Conservation (phyloP, 1,140 invertebrate species). For the Drosophila tristis region DNA sequence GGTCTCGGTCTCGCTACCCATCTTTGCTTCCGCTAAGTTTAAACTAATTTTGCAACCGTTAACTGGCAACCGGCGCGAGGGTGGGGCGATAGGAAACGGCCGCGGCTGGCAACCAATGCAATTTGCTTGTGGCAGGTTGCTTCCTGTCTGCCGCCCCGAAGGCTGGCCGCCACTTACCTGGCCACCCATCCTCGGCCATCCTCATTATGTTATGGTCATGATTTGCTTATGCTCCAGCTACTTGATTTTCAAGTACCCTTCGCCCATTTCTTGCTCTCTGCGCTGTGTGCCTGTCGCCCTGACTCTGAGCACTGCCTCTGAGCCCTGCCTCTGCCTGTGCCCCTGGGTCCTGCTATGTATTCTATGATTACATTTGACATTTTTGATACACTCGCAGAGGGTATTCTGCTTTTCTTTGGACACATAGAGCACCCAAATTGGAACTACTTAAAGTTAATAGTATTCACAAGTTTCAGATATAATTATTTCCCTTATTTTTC, state of each 20-base stretch:
- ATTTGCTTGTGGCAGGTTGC: constrained; percentile 67
- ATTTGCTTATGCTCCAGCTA: constrained; percentile 66
- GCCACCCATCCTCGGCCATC: background rate
- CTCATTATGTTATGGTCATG: constrained; percentile 71
- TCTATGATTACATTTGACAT: constrained; percentile 37
- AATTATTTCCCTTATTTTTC: too few relatives aligned
- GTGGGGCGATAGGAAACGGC: background rate
- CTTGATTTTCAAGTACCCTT: constrained; percentile 60
- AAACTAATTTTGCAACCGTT: constrained; percentile 80
- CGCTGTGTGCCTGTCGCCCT: background rate
- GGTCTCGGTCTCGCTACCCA: constrained; percentile 16
- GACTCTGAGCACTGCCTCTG: constrained; percentile 11
- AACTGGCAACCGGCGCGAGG: constrained; percentile 59
- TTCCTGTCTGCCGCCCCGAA: constrained; percentile 39
- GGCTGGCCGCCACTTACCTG: constrained; percentile 2
- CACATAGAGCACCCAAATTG: background rate
- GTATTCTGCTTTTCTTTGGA: background rate
- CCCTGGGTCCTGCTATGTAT: background rate
- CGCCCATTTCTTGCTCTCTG: constrained; percentile 4
- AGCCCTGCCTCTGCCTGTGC: constrained; percentile 3
- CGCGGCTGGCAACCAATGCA: constrained; percentile 42
- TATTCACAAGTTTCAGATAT: too few relatives aligned
- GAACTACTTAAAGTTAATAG: too few relatives aligned
- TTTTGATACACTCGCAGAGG: background rate
- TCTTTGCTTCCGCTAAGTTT: constrained; percentile 70